Evolutionary conservation across 2,113 vertebrate genomes (phyloP).

Genomic region (Trochalopteron elliotii): DNA sequence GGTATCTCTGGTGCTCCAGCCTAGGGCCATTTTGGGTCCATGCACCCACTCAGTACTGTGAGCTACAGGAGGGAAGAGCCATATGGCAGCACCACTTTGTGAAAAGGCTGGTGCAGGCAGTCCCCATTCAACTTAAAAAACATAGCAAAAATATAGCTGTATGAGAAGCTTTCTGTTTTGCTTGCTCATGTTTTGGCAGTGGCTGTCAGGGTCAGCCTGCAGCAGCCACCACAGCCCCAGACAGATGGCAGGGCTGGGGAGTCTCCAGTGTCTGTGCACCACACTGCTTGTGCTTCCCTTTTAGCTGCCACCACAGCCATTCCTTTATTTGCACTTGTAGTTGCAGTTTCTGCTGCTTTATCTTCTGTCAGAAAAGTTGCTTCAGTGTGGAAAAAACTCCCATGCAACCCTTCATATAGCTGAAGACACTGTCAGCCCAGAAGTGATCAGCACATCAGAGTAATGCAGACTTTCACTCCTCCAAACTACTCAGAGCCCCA

Average conservation of each 20-base stretch:
- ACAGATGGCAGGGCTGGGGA: rapidly evolving
- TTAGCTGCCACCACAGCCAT: not conserved
- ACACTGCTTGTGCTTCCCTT: not conserved
- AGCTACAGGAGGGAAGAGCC: not conserved
- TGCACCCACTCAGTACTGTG: not conserved
- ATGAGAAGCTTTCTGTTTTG: not conserved
- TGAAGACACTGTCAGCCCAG: not conserved
- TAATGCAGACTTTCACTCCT: not conserved
- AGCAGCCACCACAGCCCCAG: not conserved
- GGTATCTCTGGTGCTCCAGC: not conserved
- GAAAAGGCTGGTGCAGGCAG: not conserved
- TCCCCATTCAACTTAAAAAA: not conserved
- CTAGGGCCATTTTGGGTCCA: not conserved
- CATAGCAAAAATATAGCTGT: not conserved
- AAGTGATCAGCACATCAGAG: not conserved
- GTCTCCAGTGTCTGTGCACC: not conserved
- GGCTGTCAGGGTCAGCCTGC: not conserved
- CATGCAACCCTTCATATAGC: rapidly evolving
- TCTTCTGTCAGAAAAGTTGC: not conserved
- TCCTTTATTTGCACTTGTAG: not conserved
- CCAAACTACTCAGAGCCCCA: rapidly evolving
- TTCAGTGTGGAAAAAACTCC: not conserved
- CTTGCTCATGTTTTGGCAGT: not conserved
- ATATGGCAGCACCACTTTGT: not conserved
- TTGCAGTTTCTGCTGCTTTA: not conserved